Conservation (phyloP, 2,888 invertebrate genomes). For the Aphelenchoides bicaudatus region DNA sequence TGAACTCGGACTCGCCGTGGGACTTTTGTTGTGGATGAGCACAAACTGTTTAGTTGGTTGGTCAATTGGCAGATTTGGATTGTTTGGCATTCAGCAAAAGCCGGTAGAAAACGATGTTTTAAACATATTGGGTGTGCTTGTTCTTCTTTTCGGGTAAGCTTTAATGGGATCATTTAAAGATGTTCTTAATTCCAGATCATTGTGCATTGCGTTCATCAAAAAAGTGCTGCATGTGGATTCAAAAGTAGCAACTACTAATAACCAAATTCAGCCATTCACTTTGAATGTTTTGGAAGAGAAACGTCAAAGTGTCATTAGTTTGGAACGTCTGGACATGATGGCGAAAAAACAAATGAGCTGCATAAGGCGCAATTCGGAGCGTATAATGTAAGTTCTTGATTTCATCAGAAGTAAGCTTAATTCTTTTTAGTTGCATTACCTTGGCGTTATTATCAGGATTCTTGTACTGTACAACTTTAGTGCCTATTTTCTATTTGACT, state of each 20-base stretch:
- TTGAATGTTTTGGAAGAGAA: neutral
- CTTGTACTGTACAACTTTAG: slow-evolving; percentile 63
- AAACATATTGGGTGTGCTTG: slow-evolving; percentile 28
- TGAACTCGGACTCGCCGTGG: slow-evolving; percentile 52
- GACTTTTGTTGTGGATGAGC: slow-evolving; percentile 63
- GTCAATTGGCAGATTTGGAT: slow-evolving; percentile 62
- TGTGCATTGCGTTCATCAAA: slow-evolving; percentile 26
- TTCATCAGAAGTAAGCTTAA: slow-evolving; percentile 1
- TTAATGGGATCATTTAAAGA: neutral
- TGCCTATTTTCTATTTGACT: slow-evolving; percentile 63
- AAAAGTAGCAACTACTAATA: no score
- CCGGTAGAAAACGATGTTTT: slow-evolving; percentile 26
- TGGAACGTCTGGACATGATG: neutral
- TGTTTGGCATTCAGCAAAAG: slow-evolving; percentile 46
- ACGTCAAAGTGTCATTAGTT: neutral
- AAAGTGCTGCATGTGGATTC: slow-evolving; percentile 15
- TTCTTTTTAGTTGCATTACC: slow-evolving; percentile 60
- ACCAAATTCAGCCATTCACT: slow-evolving; percentile 10
- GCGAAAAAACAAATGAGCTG: slow-evolving; percentile 7
- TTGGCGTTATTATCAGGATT: slow-evolving; percentile 63
- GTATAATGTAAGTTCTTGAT: slow-evolving; percentile 19
- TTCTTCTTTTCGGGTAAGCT: slow-evolving; percentile 24
- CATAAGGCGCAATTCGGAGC: slow-evolving; percentile 21
- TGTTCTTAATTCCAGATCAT: slow-evolving; percentile 23
- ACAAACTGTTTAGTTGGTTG: slow-evolving; percentile 64